Conservation (phyloP, 2,888 invertebrate genomes). For the Chydorus sphaericus region DNA sequence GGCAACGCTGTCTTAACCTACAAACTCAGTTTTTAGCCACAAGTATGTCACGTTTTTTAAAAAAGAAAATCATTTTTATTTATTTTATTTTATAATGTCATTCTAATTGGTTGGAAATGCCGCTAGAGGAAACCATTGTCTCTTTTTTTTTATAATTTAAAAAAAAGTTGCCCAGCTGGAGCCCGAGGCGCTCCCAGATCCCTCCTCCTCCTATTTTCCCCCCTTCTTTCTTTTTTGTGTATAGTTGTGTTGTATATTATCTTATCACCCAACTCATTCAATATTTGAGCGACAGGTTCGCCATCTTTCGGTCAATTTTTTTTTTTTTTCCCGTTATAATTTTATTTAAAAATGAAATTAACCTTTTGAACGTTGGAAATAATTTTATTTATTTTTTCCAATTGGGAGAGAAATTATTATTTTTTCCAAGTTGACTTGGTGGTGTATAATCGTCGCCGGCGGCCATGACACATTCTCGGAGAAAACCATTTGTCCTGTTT, state of each 20-base stretch:
- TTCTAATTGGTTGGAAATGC: neutral
- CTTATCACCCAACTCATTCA: slow-evolving; percentile 7
- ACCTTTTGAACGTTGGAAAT: neutral
- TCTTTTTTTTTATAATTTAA: neutral
- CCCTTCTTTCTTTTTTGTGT: neutral
- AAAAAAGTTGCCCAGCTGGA: neutral
- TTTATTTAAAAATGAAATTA: slow-evolving; percentile 4
- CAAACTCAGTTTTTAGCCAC: too few relatives aligned
- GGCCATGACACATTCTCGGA: neutral
- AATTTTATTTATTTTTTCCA: neutral
- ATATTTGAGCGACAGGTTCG: neutral
- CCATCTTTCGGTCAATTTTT: neutral
- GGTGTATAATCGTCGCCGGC: neutral
- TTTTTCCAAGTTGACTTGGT: too few relatives aligned
- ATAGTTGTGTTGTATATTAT: neutral
- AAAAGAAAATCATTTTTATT: too few relatives aligned
- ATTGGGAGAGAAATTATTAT: neutral
- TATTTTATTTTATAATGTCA: too few relatives aligned
- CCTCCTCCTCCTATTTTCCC: neutral
- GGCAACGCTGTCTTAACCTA: too few relatives aligned
- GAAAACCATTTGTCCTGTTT: neutral
- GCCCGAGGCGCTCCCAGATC: neutral
- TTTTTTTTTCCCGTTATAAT: neutral
- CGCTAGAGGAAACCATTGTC: neutral
- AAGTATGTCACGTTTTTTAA: too few relatives aligned